phyloP scores from a whole-genome alignment of 2,888 invertebrate species.

The Ommatoiulus sabulosus region DNA sequence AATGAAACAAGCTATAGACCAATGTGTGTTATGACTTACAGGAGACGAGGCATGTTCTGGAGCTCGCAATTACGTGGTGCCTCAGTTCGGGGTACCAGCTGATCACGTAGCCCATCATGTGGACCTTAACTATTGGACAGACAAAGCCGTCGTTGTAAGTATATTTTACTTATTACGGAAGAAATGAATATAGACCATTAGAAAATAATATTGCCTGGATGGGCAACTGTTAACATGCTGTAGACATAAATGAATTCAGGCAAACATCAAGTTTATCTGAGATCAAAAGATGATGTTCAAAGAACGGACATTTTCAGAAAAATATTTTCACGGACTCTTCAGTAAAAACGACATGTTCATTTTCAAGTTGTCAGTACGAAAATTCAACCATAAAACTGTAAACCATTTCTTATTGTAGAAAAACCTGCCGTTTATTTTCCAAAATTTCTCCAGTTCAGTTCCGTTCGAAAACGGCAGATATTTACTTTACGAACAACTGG shows the following conservation, averaged over 20 bases:
- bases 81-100: slow-evolving; percentile 88
- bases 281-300: too few relatives aligned
- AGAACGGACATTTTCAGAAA: too few relatives aligned
- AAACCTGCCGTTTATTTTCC: too few relatives aligned
- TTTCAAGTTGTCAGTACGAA: too few relatives aligned
- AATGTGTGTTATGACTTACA: slow-evolving; percentile 62
- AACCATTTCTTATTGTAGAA: too few relatives aligned
- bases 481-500: too few relatives aligned
- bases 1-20: not conserved
- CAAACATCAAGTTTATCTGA: too few relatives aligned
- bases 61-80: slow-evolving; percentile 81
- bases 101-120: slow-evolving; percentile 94
- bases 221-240: not conserved
- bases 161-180: not conserved
- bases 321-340: too few relatives aligned
- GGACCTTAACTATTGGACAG: slow-evolving; percentile 90
- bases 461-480: too few relatives aligned
- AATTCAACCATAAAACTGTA: too few relatives aligned
- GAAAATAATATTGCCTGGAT: not conserved
- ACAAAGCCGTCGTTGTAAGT: slow-evolving; percentile 86
- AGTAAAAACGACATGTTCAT: too few relatives aligned
- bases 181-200: not conserved
- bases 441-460: too few relatives aligned
- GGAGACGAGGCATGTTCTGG: slow-evolving; percentile 87
- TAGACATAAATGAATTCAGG: not conserved